Base-by-base conservation (phyloP, 2,797 vertebrate species). In the Pangasius macronema region DNA sequence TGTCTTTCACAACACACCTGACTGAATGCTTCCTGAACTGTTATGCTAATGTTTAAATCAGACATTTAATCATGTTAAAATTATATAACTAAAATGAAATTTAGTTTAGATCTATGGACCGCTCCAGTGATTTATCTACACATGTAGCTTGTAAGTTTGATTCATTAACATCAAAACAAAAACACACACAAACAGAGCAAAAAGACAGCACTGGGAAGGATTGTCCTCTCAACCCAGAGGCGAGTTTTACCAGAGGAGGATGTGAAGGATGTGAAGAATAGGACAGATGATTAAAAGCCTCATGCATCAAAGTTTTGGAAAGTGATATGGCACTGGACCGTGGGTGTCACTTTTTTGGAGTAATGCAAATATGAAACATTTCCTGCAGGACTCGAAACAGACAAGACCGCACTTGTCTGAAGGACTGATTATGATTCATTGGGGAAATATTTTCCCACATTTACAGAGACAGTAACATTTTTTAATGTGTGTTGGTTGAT, bases 291-390 rank as follows among this genome's bases (percentile, higher is more conserved):
- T 93, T 93, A 93, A 55, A 30, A 1, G 7, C 81, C 90, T 57
- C 51, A 94, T 94, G 86, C 61, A 93, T 94, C 93, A 93, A 80
- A 63, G 79, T 83, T 79, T 93, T 0, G 11, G 92, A 92, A 91
- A 90, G 87, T 0, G 61, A 63, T 51, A 73, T 85, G 83, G 81
- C 76, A 53, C 20, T 80, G 75, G 89, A 92, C 59, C 33, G 2
- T 18, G 59, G n/a, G 16, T 89, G 89, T 89, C 83, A 85, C 10
- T 88, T 88, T 82, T 88, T 88, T 82, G 53, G 46, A 65, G 67
- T n/a, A 55, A 73, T 42, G 11, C 53, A 85, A 63, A 73, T 51
- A 63, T 27, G n/a, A 57, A 82, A 82, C 51, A 39, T 88, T 83
- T 85, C 20, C 42, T 63, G 49, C 27, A 65, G 87, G 89, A 90